Percentiles rank a stretch among this genome's conserved stretches.
Conservation (phyloP, 2,113 vertebrate species). For the Brachypteracias leptosomus region DNA sequence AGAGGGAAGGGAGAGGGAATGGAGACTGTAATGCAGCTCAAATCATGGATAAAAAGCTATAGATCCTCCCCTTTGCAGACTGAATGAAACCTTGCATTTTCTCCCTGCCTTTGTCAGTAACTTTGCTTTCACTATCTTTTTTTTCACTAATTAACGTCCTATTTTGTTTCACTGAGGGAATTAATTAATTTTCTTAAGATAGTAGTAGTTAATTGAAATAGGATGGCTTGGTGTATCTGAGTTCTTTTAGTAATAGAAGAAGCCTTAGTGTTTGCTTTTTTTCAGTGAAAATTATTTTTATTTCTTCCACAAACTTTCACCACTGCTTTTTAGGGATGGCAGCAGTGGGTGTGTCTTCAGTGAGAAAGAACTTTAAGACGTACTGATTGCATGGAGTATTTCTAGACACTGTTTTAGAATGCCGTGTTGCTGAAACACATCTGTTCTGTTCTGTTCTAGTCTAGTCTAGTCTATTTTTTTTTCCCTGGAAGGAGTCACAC, state of each 20-base stretch:
- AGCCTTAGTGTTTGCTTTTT: not conserved
- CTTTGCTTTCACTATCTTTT: not conserved
- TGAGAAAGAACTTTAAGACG: not conserved
- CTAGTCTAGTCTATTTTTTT: not conserved
- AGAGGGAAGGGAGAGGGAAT: not conserved
- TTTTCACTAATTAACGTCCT: not conserved
- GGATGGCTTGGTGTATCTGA: not conserved
- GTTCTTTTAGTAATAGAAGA: not conserved
- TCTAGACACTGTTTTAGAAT: not conserved
- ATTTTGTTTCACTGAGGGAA: not conserved
- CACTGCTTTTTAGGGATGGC: not conserved
- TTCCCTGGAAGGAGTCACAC: not conserved
- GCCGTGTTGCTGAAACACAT: not conserved
- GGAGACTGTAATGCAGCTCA: not conserved
- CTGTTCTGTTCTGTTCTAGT: not conserved
- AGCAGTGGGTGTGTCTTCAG: accelerated
- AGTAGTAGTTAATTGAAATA: not conserved
- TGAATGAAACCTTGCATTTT: not conserved
- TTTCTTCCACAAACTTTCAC: not conserved
- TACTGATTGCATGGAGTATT: not conserved
- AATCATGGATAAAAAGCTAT: not conserved
- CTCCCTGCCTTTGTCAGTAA: not conserved
- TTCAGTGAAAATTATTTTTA: not conserved
- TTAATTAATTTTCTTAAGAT: not conserved
- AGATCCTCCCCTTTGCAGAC: not conserved